Percentiles rank a stretch among this genome's conserved stretches.
phyloP scores from a whole-genome alignment of 2,797 vertebrate genomes.

The Anolis apletophallus region DNA sequence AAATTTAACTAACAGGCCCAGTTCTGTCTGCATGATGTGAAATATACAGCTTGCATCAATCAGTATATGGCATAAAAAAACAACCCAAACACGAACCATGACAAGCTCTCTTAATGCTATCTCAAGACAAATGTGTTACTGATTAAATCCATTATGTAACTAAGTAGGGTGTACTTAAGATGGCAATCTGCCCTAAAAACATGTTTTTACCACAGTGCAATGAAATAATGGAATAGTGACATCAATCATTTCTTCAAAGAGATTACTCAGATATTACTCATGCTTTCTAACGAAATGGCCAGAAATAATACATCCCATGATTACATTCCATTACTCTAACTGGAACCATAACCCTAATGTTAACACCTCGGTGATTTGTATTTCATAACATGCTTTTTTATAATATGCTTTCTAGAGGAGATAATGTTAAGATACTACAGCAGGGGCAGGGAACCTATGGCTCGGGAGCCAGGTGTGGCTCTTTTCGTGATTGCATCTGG shows the following conservation, averaged over 20 bases:
- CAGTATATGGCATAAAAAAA: neutral
- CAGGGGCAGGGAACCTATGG: no score
- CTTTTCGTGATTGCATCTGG: no score
- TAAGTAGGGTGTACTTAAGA: neutral
- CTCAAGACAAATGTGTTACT: neutral
- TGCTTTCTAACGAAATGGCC: neutral
- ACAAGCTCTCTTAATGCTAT: neutral
- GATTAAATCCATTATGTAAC: neutral
- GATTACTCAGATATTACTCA: constrained; percentile 18
- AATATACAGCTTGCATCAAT: neutral
- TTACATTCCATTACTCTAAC: constrained; percentile 12
- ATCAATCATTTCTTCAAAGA: neutral
- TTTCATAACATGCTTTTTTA: neutral
- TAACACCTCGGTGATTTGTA: neutral
- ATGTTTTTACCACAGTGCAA: constrained; percentile 6
- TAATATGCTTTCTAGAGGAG: neutral
- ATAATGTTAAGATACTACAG: neutral
- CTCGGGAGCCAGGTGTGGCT: no score
- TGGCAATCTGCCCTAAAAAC: neutral
- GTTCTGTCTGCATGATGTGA: neutral
- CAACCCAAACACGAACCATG: neutral
- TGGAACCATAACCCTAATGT: neutral
- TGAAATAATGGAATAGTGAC: constrained; percentile 1
- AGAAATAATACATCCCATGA: neutral
- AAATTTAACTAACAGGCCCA: constrained; percentile 9